A percentile compares a stretch with the other conserved stretches of the same genome.
These are phyloP conservation scores for Spinus olivaceus DNA, from an alignment of 2,797 vertebrate species.

Conservation along the genomic window DNA sequence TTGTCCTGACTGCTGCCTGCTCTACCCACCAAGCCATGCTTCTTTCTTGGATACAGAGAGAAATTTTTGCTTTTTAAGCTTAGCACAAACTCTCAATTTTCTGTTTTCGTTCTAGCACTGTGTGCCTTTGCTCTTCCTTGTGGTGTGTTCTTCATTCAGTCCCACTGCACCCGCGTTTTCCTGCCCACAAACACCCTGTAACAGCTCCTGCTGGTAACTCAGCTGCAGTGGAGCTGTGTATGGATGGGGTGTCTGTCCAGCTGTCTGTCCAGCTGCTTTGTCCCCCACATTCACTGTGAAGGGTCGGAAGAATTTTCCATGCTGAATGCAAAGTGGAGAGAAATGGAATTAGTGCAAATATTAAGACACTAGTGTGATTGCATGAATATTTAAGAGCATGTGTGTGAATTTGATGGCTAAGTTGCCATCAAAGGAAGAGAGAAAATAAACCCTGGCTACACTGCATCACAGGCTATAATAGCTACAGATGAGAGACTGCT, in stretches of 20 bases:
- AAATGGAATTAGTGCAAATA: background rate
- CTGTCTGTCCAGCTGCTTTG: background rate
- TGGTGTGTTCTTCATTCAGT: background rate
- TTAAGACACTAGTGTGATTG: background rate
- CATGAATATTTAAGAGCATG: background rate
- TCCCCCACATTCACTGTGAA: background rate
- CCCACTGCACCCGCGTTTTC: fast-evolving
- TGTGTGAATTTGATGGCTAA: background rate
- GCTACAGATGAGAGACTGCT: slow-evolving; percentile 5
- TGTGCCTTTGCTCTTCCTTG: background rate
- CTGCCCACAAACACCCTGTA: background rate
- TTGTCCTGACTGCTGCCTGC: background rate
- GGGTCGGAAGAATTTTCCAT: background rate
- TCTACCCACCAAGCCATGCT: background rate
- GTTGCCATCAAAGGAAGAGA: background rate
- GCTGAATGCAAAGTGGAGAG: background rate
- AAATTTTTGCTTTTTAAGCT: background rate
- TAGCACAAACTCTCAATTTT: background rate
- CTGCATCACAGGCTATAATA: slow-evolving; percentile 13
- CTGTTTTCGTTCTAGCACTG: background rate
- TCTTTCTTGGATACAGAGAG: background rate
- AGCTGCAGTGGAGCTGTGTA: fast-evolving
- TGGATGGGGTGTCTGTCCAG: fast-evolving
- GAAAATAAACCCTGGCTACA: background rate
- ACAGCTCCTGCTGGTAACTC: fast-evolving